phyloP scores from a whole-genome alignment of 2,888 invertebrate genomes.

The Pristionchus japonicus region DNA sequence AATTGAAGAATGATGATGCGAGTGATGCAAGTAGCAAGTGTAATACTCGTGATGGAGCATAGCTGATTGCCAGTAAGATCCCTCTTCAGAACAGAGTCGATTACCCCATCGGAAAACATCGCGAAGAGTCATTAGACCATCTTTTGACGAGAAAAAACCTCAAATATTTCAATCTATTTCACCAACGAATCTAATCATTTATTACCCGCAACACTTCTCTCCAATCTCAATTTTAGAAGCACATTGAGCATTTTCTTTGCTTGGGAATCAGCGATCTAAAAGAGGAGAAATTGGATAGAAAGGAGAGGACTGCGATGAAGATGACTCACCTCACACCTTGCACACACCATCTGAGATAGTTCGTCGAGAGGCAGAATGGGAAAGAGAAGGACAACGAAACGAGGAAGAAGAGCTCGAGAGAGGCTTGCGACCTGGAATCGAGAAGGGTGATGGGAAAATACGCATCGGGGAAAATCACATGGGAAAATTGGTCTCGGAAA shows the following conservation, averaged over 20 bases:
- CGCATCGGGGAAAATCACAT: no score
- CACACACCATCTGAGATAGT: slow-evolving; percentile 80
- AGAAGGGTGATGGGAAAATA: no score
- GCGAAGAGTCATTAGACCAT: slow-evolving; percentile 72
- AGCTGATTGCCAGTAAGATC: slow-evolving; percentile 81
- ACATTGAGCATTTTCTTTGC: slow-evolving; percentile 71
- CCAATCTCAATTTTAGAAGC: slow-evolving; percentile 59
- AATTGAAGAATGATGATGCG: not conserved
- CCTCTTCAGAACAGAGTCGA: slow-evolving; percentile 59
- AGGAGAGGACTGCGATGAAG: not conserved
- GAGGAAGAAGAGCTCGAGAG: slow-evolving; percentile 95
- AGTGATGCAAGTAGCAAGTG: no score
- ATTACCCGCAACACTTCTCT: slow-evolving; percentile 47
- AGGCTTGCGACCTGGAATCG: no score
- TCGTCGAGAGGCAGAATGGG: slow-evolving; percentile 92
- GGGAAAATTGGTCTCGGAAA: no score
- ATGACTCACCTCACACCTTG: slow-evolving; percentile 32
- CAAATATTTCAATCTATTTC: slow-evolving; percentile 49
- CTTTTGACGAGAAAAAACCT: slow-evolving; percentile 69
- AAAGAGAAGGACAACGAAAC: slow-evolving; percentile 97
- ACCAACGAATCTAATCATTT: not conserved
- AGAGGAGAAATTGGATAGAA: not conserved
- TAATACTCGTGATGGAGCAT: slow-evolving; percentile 90
- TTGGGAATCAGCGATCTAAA: slow-evolving; percentile 55
- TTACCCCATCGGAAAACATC: slow-evolving; percentile 71